Conservation (phyloP, 2,888 invertebrate genomes). For the Ophonus ardosiacus region DNA sequence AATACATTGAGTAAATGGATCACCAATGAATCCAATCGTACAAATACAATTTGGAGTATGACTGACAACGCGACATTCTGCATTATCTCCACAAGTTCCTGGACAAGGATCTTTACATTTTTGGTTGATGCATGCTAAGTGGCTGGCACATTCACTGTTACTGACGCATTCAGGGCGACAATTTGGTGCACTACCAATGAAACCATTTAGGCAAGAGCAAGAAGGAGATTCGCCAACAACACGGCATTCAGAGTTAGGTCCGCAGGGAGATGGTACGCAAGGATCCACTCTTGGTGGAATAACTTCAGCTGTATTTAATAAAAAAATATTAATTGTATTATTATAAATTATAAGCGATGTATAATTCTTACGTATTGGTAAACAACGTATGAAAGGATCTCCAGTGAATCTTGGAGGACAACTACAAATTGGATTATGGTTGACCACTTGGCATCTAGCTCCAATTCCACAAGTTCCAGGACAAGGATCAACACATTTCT, state of each 20-base stretch:
- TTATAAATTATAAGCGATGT: too few species aligned
- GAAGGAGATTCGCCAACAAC: slow-evolving; percentile 80
- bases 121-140: slow-evolving; percentile 85
- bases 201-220: slow-evolving; percentile 85
- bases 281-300: slow-evolving; percentile 73
- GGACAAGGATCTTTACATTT: slow-evolving; percentile 85
- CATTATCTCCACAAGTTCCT: slow-evolving; percentile 78
- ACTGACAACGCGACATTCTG: slow-evolving; percentile 78
- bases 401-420: slow-evolving; percentile 75
- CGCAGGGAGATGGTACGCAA: slow-evolving; percentile 81
- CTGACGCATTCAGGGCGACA: slow-evolving; percentile 88
- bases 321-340: background rate
- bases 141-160: slow-evolving; percentile 83
- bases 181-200: slow-evolving; percentile 84
- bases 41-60: slow-evolving; percentile 81
- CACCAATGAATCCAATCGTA: slow-evolving; percentile 77
- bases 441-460: slow-evolving; percentile 74
- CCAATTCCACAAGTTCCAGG: slow-evolving; percentile 75
- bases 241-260: slow-evolving; percentile 83
- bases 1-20: slow-evolving; percentile 78
- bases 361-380: slow-evolving; percentile 72
- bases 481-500: slow-evolving; percentile 75
- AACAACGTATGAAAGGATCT: slow-evolving; percentile 82
- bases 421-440: slow-evolving; percentile 76
- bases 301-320: slow-evolving; percentile 65